Percentiles rank a stretch among this genome's conserved stretches.
Evolutionary conservation across 2,113 vertebrate genomes (phyloP).

Genomic region (zebrafish (Danio rerio)): GRCz12tu NC_133198.1:25490001-25490500

Average conservation of each 20-base stretch:
- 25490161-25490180: no score
- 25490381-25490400: constrained; percentile 52
- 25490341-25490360: constrained; percentile 77
- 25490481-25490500: neutral
- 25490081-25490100: neutral
- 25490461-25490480: neutral
- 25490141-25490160: no score
- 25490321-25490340: constrained; percentile 79
- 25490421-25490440: constrained; percentile 4
- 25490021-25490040: no score
- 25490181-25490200: no score
- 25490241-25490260: constrained; percentile 35
- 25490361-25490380: constrained; percentile 78
- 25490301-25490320: constrained; percentile 49
- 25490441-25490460: constrained; percentile 4
- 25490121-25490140: neutral
- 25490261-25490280: constrained; percentile 47
- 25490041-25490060: neutral
- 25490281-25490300: constrained; percentile 43
- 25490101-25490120: neutral
- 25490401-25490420: constrained; percentile 40
- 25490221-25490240: neutral
- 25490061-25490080: neutral
- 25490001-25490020: no score
- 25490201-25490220: neutral